Base-by-base conservation (phyloP, 2,888 invertebrate species). In the Leucozona laternaria region DNA sequence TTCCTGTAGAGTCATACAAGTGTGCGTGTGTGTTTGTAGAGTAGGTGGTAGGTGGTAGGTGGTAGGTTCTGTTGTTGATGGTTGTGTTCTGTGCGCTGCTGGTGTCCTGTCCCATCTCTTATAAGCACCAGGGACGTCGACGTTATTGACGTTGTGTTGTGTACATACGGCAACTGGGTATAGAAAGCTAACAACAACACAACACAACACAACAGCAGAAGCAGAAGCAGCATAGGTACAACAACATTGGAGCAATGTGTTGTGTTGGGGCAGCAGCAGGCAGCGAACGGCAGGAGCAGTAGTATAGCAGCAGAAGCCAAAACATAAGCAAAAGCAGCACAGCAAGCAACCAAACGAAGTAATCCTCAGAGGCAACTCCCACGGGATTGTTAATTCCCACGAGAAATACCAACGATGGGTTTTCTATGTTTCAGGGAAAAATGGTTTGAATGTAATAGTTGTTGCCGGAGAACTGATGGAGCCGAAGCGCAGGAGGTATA, bases 351-450 rank as follows among this genome's bases (percentile, higher is more conserved):
- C 76, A 88, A 88, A 88, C 88, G 88, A 89, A 89, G 88, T 89
- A 90, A 90, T 90, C 88, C 90, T 90, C 88, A 76, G 88, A 83
- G 90, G 89, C 77, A 89, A 89, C 89, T 90, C 92, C 92, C 90
- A 88, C 89, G 92, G 92, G 92, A 92, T 91, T 91, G 90, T 89
- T 89, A 89, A 90, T 89, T 91, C 92, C 91, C 92, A 89, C 83
- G 92, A 92, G 92, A 92, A 91, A 92, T 92, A 91, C 91, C 90
- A 90, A 91, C 91, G 92, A 92, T 92, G 92, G 92, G 91, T 92
- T 92, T 92, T 92, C 91, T 91, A 91, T 92, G 92, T 92, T 90
- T 91, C 91, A 79, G 86, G 79, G 57, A 86, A 85, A 86, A 86
- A 75, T 78, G 82, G 66, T 86, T 86, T 86, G 78, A 86, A 86